A percentile compares a stretch with the other conserved stretches of the same genome.
Evolutionary conservation across 2,113 vertebrate species (phyloP).

Genomic region (Elaphurus davidianus): DNA sequence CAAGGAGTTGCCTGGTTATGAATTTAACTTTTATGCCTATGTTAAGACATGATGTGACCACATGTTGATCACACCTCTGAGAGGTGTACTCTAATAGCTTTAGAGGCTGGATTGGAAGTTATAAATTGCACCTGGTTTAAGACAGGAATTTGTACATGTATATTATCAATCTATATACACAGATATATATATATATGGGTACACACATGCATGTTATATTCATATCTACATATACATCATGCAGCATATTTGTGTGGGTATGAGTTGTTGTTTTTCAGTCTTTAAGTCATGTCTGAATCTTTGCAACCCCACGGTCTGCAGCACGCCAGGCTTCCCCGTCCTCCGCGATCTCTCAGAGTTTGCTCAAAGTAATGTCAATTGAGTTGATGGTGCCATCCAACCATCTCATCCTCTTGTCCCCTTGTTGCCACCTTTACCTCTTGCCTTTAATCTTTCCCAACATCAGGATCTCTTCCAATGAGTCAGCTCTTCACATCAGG

Average conservation of each 20-base stretch:
- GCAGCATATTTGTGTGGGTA: background rate
- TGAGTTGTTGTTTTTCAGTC: background rate
- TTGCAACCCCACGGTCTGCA: background rate
- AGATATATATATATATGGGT: background rate
- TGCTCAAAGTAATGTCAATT: background rate
- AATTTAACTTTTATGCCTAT: background rate
- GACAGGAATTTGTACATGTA: background rate
- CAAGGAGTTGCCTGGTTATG: background rate
- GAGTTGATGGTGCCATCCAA: background rate
- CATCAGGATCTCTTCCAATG: background rate
- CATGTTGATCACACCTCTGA: background rate
- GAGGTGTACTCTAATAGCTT: background rate
- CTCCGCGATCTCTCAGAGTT: background rate
- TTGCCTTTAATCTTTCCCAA: background rate
- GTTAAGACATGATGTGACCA: background rate
- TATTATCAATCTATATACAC: background rate
- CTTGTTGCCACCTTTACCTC: rapidly evolving
- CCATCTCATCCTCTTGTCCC: background rate
- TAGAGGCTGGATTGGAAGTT: background rate
- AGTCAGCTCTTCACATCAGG: background rate
- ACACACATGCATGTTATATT: background rate
- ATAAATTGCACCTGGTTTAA: background rate
- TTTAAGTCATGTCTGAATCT: background rate
- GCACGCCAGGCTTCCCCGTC: background rate
- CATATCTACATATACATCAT: background rate